Conservation (phyloP, 2,888 invertebrate genomes). For the Lepidochitona cinerea region DNA sequence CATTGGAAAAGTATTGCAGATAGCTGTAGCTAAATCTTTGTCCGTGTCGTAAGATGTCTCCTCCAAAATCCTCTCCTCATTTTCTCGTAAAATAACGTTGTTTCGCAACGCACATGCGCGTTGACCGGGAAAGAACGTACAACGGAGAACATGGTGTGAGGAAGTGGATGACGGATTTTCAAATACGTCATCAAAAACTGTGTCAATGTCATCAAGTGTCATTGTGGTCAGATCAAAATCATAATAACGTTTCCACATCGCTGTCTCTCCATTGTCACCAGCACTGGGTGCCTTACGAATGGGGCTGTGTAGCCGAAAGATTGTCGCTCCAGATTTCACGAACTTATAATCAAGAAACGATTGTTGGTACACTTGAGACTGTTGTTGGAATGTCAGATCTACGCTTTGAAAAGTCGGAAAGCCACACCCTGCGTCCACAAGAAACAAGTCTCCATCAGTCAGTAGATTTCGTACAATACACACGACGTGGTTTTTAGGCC, state of each 20-base stretch:
- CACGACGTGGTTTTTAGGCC: conserved; percentile 31
- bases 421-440: conserved; percentile 31
- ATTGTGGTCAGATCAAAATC: conserved; percentile 7
- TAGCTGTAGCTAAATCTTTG: background rate
- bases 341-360: conserved; percentile 39
- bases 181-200: conserved; percentile 26
- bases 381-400: conserved; percentile 32
- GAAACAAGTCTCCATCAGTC: conserved; percentile 26
- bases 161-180: conserved; percentile 20
- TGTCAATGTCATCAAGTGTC: conserved; percentile 22
- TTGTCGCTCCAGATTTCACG: conserved; percentile 25
- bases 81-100: conserved; percentile 24
- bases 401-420: conserved; percentile 34
- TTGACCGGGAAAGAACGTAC: conserved; percentile 23
- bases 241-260: conserved; percentile 32
- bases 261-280: conserved; percentile 3
- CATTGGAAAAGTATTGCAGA: background rate
- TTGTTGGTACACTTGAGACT: conserved; percentile 30
- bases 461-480: conserved; percentile 26
- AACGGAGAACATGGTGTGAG: conserved; percentile 22
- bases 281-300: conserved; percentile 13
- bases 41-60: background rate
- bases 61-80: conserved; percentile 16
- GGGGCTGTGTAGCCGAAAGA: conserved; percentile 33
- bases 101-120: conserved; percentile 29